Evolutionary conservation across 2,888 invertebrate genomes (phyloP).

Genomic region (Euplexia lucipara): DNA sequence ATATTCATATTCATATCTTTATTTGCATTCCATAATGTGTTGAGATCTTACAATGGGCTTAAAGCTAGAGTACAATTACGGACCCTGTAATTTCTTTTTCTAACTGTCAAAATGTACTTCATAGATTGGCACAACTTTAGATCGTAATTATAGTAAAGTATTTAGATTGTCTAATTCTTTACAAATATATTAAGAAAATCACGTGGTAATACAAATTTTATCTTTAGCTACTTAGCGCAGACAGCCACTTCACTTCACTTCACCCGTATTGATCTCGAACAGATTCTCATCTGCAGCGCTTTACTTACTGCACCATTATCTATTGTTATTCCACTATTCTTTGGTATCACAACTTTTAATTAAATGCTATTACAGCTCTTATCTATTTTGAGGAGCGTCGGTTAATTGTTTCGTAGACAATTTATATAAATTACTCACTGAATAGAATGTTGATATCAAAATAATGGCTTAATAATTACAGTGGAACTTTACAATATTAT

Average conservation of each 20-base stretch:
- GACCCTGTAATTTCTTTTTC: no score
- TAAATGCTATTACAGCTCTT: conserved; percentile 15
- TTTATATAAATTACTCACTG: conserved; percentile 23
- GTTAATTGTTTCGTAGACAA: conserved; percentile 16
- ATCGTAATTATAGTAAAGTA: no score
- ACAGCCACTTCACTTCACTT: conserved; percentile 47
- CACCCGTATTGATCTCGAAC: conserved; percentile 61
- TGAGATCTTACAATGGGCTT: no score
- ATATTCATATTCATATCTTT: no score
- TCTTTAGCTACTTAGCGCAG: conserved; percentile 49
- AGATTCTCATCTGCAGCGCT: conserved; percentile 40
- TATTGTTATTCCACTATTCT: conserved; percentile 10
- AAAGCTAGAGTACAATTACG: no score
- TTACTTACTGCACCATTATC: conserved; percentile 25
- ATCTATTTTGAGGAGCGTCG: conserved; percentile 12
- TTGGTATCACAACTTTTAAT: conserved; percentile 19
- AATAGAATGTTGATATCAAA: conserved; percentile 33
- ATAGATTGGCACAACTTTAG: no score
- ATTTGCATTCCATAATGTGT: no score
- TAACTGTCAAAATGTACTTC: no score
- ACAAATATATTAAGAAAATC: no score
- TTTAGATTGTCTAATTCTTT: no score
- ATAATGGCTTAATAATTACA: conserved; percentile 36
- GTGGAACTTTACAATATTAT: conserved; percentile 4
- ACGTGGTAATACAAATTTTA: no score